Evolutionary conservation across 2,888 invertebrate species (phyloP).

Genomic region (Ormyrus rosae): DNA sequence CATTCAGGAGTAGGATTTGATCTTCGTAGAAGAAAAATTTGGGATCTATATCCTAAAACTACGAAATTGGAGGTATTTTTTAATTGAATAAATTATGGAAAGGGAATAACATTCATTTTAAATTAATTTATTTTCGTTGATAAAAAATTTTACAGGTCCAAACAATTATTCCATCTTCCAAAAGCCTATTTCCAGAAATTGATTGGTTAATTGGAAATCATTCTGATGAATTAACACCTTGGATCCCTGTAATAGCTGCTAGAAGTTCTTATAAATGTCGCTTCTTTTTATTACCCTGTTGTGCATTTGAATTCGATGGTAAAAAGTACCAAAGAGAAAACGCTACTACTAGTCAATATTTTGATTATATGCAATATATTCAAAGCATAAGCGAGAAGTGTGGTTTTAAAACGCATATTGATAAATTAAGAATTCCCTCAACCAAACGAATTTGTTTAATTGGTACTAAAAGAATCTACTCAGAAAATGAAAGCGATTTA

Average conservation of each 20-base stretch:
- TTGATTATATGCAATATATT: constrained; percentile 84
- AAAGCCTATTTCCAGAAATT: constrained; percentile 82
- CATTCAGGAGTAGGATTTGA: constrained; percentile 89
- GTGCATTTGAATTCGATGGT: constrained; percentile 93
- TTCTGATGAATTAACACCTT: constrained; percentile 99
- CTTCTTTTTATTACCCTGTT: constrained; percentile 96
- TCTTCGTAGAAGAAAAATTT: constrained; percentile 89
- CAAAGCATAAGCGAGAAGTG: constrained; percentile 80
- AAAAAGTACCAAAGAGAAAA: constrained; percentile 86
- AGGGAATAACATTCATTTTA: constrained; percentile 6
- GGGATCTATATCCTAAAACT: constrained; percentile 85
- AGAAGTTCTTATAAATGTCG: constrained; percentile 84
- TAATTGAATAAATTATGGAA: constrained; percentile 4
- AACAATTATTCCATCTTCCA: constrained; percentile 83
- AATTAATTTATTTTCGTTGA: background rate
- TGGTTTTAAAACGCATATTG: constrained; percentile 86
- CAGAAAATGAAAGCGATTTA: constrained; percentile 70
- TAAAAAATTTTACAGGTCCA: constrained; percentile 77
- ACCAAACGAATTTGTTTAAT: constrained; percentile 92
- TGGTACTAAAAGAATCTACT: constrained; percentile 78
- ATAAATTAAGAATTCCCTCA: constrained; percentile 96
- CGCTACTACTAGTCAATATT: constrained; percentile 86
- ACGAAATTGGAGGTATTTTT: constrained; percentile 81
- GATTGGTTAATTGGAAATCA: constrained; percentile 99
- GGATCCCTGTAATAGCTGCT: constrained; percentile 96